Conservation (phyloP, 2,113 vertebrate genomes). For the Amazona vittata region DNA sequence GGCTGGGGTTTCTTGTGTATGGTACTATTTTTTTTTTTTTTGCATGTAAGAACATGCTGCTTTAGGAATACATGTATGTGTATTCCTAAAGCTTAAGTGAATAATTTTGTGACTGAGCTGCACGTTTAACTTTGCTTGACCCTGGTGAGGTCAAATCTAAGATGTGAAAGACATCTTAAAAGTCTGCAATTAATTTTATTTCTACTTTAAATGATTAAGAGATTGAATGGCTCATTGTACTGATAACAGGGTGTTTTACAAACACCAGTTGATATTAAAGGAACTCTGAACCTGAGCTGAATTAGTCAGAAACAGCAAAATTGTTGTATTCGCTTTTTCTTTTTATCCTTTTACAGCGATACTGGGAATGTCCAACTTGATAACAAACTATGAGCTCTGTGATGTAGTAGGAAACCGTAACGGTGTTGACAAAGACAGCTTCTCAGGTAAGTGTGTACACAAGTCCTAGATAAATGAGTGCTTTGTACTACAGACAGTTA, state of each 20-base stretch:
- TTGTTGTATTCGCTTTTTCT: not conserved
- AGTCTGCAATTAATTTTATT: not conserved
- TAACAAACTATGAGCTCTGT: constrained; percentile 86
- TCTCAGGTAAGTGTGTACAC: constrained; percentile 74
- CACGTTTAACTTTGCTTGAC: not conserved
- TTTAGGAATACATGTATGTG: not conserved
- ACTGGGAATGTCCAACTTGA: constrained; percentile 92
- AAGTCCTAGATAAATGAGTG: not conserved
- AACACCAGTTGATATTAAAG: not conserved
- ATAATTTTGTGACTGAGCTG: not conserved
- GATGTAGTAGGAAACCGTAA: constrained; percentile 79
- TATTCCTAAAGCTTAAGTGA: not conserved
- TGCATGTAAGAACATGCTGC: not conserved
- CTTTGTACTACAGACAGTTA: not conserved
- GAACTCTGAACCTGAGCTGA: not conserved
- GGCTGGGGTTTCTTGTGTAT: not conserved
- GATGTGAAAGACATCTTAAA: not conserved
- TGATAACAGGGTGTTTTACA: not conserved
- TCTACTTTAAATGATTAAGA: not conserved
- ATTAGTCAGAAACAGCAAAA: not conserved
- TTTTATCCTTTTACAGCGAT: constrained; percentile 82
- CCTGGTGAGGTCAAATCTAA: not conserved
- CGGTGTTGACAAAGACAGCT: constrained; percentile 78
- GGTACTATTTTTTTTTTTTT: not conserved
- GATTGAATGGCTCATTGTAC: not conserved